These are phyloP conservation scores for Odontamblyopus lacepedii DNA, from an alignment of 2,797 vertebrate genomes.

Conservation along the genomic window DNA sequence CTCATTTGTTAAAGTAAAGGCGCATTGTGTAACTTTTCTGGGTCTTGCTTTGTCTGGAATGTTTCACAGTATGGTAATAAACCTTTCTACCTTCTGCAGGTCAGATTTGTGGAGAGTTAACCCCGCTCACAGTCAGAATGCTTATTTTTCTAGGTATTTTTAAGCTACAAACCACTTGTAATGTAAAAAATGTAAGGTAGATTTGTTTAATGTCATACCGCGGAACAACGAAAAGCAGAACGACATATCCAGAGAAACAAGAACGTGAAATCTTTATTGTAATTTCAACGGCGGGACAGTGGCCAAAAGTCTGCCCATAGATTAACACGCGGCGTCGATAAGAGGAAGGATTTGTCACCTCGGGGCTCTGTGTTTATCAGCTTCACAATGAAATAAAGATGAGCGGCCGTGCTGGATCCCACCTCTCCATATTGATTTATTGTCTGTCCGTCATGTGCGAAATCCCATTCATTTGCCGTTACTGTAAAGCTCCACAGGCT, in stretches of 20 bases:
- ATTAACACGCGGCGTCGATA: constrained; percentile 36
- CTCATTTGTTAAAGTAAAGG: constrained; percentile 33
- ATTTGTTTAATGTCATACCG: too few species aligned
- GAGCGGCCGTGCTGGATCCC: constrained; percentile 31
- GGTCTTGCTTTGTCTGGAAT: too few species aligned
- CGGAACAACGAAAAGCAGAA: too few species aligned
- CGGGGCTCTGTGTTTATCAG: constrained; percentile 41
- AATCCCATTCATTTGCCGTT: constrained; percentile 13
- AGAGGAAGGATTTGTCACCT: constrained; percentile 40
- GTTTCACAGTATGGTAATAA: too few species aligned
- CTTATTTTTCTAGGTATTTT: too few species aligned
- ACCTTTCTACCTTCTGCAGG: too few species aligned
- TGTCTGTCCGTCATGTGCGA: constrained; percentile 30
- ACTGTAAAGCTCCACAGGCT: background rate
- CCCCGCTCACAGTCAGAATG: too few species aligned
- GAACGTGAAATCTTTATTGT: constrained; percentile 18
- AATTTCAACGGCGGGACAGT: constrained; percentile 28
- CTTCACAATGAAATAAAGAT: constrained; percentile 39
- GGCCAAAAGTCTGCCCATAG: constrained; percentile 29
- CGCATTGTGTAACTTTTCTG: too few species aligned
- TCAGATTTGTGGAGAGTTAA: too few species aligned
- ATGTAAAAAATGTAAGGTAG: too few species aligned
- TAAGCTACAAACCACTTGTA: too few species aligned
- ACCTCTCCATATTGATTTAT: constrained; percentile 33
- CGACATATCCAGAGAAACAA: too few species aligned